These are phyloP conservation scores for Pachyrhynchus sulphureomaculatus DNA, from an alignment of 1,140 invertebrate species.

Conservation along the genomic window DNA sequence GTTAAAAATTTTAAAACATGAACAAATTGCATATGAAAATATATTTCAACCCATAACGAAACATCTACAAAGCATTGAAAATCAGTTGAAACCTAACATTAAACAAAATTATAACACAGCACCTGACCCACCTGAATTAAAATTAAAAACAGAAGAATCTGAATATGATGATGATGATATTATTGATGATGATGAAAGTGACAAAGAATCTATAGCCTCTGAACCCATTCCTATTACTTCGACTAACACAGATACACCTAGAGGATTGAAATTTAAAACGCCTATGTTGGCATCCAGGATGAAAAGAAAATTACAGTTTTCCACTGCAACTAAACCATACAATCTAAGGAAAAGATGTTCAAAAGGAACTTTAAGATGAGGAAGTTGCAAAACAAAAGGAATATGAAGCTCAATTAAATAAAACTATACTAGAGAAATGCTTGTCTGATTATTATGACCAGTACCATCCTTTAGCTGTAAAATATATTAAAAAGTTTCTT, in stretches of 20 bases:
- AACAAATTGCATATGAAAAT: background rate
- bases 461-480: background rate
- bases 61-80: background rate
- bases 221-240: no score
- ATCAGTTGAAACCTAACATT: background rate
- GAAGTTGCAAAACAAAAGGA: background rate
- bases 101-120: no score
- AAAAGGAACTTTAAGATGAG: background rate
- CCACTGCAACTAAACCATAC: background rate
- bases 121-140: no score
- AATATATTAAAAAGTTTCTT: background rate
- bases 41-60: background rate
- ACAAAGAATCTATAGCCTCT: no score
- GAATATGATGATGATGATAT: no score
- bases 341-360: background rate
- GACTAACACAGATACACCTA: background rate
- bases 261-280: background rate
- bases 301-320: background rate
- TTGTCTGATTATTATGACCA: background rate
- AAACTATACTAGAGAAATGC: background rate
- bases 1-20: background rate
- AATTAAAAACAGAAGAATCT: no score
- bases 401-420: constrained; percentile 1
- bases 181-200: no score
- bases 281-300: background rate